Conservation (phyloP, 2,888 invertebrate species). For the Andricus quercusramuli region DNA sequence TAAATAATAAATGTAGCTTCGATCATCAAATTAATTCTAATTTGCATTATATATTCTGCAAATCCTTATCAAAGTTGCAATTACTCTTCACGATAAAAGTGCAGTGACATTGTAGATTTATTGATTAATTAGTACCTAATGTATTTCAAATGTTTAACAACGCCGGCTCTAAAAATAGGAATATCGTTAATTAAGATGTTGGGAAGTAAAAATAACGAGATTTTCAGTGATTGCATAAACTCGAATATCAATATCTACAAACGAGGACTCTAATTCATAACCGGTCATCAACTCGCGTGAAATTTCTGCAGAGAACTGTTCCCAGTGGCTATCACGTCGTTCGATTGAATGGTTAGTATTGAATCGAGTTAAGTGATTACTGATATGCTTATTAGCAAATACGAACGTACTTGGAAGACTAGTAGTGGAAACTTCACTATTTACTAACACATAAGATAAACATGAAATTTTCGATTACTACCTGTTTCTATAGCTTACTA, state of each 20-base stretch:
- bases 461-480: not conserved
- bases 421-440: slow-evolving; percentile 43
- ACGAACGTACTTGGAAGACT: slow-evolving; percentile 48
- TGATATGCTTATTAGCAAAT: slow-evolving; percentile 57
- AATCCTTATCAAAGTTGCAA: not conserved
- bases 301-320: slow-evolving; percentile 15
- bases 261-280: slow-evolving; percentile 11
- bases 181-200: not conserved
- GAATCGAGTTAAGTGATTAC: slow-evolving; percentile 51
- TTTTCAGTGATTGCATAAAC: not conserved
- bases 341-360: slow-evolving; percentile 38
- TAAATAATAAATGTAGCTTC: slow-evolving; percentile 19
- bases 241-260: not conserved
- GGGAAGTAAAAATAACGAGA: not conserved
- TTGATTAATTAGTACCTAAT: slow-evolving; percentile 3
- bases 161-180: not conserved
- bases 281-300: slow-evolving; percentile 21
- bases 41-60: not conserved
- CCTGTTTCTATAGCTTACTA: not conserved
- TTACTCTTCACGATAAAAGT: not conserved
- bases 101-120: not conserved
- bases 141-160: not conserved
- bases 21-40: slow-evolving; percentile 22
- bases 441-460: slow-evolving; percentile 46
- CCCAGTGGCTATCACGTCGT: slow-evolving; percentile 6